Conservation (phyloP, 2,888 invertebrate genomes). For the Erebia palarica region DNA sequence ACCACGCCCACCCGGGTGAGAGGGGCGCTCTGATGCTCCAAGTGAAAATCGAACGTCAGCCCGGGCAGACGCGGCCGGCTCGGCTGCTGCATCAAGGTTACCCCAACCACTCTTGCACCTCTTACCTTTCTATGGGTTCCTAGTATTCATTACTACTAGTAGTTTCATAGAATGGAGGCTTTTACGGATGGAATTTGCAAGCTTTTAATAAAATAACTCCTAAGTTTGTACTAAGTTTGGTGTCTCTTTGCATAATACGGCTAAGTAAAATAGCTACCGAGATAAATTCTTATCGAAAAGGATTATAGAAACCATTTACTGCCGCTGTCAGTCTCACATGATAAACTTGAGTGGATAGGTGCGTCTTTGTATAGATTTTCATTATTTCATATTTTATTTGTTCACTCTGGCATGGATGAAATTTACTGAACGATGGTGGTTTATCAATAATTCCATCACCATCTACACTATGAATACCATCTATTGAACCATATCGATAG, state of each 20-base stretch:
- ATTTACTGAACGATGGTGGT: conserved; percentile 3
- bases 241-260: conserved; percentile 3
- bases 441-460: background rate
- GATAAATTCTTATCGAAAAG: background rate
- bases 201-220: no score
- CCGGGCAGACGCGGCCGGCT: conserved; percentile 77
- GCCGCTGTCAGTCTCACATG: conserved; percentile 1
- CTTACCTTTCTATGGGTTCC: conserved; percentile 47
- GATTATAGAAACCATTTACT: conserved; percentile 10
- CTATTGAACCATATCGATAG: background rate
- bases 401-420: background rate
- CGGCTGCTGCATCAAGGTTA: conserved; percentile 76
- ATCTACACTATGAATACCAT: background rate
- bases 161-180: background rate
- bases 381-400: no score
- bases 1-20: conserved; percentile 81
- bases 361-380: conserved; percentile 1
- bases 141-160: conserved; percentile 25
- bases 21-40: conserved; percentile 76
- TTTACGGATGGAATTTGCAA: background rate
- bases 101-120: conserved; percentile 65
- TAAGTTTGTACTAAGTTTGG: background rate
- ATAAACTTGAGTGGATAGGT: background rate
- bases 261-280: background rate
- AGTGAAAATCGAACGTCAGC: conserved; percentile 81